These are phyloP conservation scores for Drosophila helvetica DNA, from an alignment of 2,888 invertebrate genomes.

Conservation along the genomic window DNA sequence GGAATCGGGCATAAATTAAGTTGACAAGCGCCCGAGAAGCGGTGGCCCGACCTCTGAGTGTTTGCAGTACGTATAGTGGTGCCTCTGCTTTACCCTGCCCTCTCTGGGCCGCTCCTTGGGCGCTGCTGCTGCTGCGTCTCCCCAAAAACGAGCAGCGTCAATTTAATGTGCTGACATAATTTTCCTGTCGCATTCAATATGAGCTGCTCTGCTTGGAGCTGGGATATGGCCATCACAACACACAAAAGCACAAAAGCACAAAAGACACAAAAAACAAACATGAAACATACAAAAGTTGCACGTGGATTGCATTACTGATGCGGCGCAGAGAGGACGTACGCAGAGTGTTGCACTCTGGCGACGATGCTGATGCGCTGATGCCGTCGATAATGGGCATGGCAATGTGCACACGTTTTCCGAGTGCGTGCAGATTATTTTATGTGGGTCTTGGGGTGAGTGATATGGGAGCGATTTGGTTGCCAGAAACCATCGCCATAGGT, in stretches of 20 bases:
- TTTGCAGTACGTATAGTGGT: constrained; percentile 34
- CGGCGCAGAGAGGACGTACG: constrained; percentile 25
- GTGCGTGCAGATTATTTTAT: constrained; percentile 63
- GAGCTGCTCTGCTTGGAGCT: constrained; percentile 27
- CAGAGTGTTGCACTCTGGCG: constrained; percentile 48
- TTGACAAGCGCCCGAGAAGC: constrained; percentile 66
- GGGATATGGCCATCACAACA: constrained; percentile 20
- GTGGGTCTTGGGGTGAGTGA: constrained; percentile 38
- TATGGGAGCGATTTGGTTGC: constrained; percentile 38
- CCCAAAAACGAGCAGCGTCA: constrained; percentile 56
- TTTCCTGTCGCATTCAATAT: constrained; percentile 79
- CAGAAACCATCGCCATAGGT: neutral
- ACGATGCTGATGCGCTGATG: constrained; percentile 50
- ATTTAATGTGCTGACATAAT: constrained; percentile 80
- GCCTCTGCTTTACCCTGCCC: constrained; percentile 45
- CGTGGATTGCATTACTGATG: constrained; percentile 75
- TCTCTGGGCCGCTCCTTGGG: constrained; percentile 8
- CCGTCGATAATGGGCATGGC: constrained; percentile 73
- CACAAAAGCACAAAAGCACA: constrained; percentile 29
- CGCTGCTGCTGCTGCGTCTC: constrained; percentile 20
- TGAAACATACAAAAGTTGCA: constrained; percentile 69
- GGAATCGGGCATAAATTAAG: constrained; percentile 79
- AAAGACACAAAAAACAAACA: constrained; percentile 40
- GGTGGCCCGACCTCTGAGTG: constrained; percentile 42
- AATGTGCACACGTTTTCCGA: constrained; percentile 74